Conservation (phyloP, 2,113 vertebrate species). For the human region DNA sequence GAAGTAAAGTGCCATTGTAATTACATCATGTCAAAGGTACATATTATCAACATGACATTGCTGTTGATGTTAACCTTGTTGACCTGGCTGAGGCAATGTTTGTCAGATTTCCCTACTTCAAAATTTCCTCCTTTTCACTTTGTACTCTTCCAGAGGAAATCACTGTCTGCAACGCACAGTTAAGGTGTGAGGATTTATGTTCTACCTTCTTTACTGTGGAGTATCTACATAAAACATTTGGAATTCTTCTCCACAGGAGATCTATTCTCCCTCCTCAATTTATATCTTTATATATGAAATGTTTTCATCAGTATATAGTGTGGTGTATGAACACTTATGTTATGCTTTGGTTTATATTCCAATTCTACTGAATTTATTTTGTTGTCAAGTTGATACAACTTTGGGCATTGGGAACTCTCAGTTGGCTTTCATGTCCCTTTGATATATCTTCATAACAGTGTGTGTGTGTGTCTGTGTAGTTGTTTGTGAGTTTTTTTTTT, state of each 20-base stretch:
- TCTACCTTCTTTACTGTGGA: neutral
- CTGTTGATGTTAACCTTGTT: neutral
- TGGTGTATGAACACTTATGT: neutral
- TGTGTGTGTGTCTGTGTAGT: no score
- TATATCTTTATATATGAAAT: neutral
- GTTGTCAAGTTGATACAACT: neutral
- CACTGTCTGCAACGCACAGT: neutral
- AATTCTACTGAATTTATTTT: neutral
- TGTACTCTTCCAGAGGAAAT: neutral
- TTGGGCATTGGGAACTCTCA: neutral
- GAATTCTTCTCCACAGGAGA: neutral
- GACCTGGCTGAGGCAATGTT: neutral
- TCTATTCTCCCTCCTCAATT: neutral
- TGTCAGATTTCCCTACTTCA: neutral
- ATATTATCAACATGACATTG: neutral
- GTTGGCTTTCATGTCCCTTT: neutral
- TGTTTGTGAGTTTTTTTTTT: no score
- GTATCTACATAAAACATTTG: neutral
- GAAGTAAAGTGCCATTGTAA: neutral
- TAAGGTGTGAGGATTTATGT: neutral
- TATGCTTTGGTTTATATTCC: neutral
- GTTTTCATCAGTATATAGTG: neutral
- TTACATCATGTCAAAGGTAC: neutral
- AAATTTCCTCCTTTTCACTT: neutral
- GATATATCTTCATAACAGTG: no score